Percentiles rank a stretch among this genome's conserved stretches.
phyloP scores from a whole-genome alignment of 1,140 invertebrate genomes.

The Battus philenor region DNA sequence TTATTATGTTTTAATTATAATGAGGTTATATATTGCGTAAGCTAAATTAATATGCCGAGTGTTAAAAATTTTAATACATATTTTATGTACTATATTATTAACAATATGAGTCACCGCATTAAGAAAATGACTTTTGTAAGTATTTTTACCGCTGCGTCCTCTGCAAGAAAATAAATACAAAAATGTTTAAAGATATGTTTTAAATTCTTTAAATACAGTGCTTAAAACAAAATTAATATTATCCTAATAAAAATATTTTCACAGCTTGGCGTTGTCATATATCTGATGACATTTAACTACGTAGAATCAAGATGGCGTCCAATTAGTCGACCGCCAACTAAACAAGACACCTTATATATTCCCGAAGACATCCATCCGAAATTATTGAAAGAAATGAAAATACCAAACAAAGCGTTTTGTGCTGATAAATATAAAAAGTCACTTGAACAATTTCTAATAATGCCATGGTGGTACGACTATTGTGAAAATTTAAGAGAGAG shows the following conservation, averaged over 20 bases:
- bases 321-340: background rate
- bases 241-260: too few species aligned
- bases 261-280: constrained; percentile 4
- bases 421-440: constrained; percentile 22
- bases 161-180: too few species aligned
- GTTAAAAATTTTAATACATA: background rate
- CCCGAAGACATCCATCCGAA: constrained; percentile 6
- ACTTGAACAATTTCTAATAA: constrained; percentile 20
- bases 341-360: background rate
- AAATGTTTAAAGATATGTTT: too few species aligned
- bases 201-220: too few species aligned
- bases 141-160: too few species aligned
- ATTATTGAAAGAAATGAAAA: constrained; percentile 16
- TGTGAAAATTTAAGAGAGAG: constrained; percentile 29
- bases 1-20: background rate
- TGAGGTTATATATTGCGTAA: constrained; percentile 1
- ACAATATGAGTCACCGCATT: background rate
- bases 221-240: too few species aligned
- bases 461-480: constrained; percentile 46
- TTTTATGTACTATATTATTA: background rate
- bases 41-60: too few species aligned
- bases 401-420: constrained; percentile 40
- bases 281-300: constrained; percentile 3
- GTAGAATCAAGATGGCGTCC: constrained; percentile 6
- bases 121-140: too few species aligned